These are phyloP conservation scores for Athetis lepigone DNA, from an alignment of 2,888 invertebrate genomes.

Conservation along the genomic window DNA sequence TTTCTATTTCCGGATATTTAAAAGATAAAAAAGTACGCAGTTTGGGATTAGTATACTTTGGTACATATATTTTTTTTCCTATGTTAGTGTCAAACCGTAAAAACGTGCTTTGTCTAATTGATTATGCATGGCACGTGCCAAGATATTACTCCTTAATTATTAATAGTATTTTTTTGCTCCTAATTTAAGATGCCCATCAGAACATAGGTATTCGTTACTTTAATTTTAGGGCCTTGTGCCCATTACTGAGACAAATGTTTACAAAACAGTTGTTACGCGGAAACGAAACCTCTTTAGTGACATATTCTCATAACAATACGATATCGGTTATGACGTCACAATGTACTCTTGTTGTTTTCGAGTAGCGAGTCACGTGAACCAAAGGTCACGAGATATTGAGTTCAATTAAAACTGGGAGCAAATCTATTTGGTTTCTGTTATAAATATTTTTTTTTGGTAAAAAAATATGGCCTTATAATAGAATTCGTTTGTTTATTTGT, in stretches of 20 bases:
- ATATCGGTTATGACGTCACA: slow-evolving; percentile 53
- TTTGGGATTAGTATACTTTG: background rate
- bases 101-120: background rate
- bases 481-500: background rate
- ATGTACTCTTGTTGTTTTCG: slow-evolving; percentile 51
- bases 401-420: slow-evolving; percentile 33
- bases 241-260: slow-evolving; percentile 1
- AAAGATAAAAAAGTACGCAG: background rate
- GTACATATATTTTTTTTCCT: background rate
- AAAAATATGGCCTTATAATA: slow-evolving; percentile 5
- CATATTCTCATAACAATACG: slow-evolving; percentile 17
- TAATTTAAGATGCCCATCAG: too few relatives aligned
- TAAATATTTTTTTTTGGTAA: slow-evolving; percentile 30
- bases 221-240: slow-evolving; percentile 27
- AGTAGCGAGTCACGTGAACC: slow-evolving; percentile 53
- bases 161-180: background rate
- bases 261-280: slow-evolving; percentile 47
- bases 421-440: slow-evolving; percentile 29
- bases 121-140: slow-evolving; percentile 1
- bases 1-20: background rate
- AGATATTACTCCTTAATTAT: slow-evolving; percentile 19
- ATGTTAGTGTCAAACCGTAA: background rate
- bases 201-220: too few relatives aligned
- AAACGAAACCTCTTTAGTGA: slow-evolving; percentile 27
- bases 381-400: slow-evolving; percentile 50